Base-by-base conservation (phyloP, 2,797 vertebrate genomes). In the Okamejei kenojei region DNA sequence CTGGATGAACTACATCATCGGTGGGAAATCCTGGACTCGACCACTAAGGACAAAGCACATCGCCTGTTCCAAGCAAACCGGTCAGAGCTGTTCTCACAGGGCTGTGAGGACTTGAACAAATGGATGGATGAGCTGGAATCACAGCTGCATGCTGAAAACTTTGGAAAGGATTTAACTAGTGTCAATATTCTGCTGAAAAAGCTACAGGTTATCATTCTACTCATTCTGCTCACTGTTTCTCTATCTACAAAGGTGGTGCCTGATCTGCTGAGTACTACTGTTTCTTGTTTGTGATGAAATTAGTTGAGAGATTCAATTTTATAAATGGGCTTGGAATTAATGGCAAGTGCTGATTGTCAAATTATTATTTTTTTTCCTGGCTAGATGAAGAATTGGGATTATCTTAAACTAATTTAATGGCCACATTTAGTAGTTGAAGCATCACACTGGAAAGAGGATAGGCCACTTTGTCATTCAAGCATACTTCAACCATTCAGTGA, bases 121-220 rank as follows among this genome's bases (percentile, higher is more conserved):
- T 98, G 98, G 98, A 96, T 99, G 93, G 94, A 94, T 0, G 96
- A 95, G 94, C 96, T 97, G n/a, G 97, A 98, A 95, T 96, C 97
- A 93, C 97, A 99, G 95, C 95, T 99, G 0, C 97, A 96, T 0
- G 95, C 96, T 0, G 95, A 98, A 0, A 97, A 98, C 94, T 97
- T 96, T 0, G 97, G 98, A 93, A 98, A 97, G 94, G 99, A 99
- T 95, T 97, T 99, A 94, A 98, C 98, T 0, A 97, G 97, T 4
- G 98, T 98, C 95, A 99, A 99, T 95, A 97, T 98, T 94, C 96
- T 97, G 94, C 96, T 99, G 73, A 98, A 98, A 95, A 99, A 98
- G 94, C 96, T 99, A 94, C 98, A 96, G 98, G 99, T 98, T 95
- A 13, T 95, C 93, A 71, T 38, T 15, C 17, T 78, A 35, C 23